These are phyloP conservation scores for Teleiodes luculella DNA, from an alignment of 2,888 invertebrate species.

Conservation along the genomic window DNA sequence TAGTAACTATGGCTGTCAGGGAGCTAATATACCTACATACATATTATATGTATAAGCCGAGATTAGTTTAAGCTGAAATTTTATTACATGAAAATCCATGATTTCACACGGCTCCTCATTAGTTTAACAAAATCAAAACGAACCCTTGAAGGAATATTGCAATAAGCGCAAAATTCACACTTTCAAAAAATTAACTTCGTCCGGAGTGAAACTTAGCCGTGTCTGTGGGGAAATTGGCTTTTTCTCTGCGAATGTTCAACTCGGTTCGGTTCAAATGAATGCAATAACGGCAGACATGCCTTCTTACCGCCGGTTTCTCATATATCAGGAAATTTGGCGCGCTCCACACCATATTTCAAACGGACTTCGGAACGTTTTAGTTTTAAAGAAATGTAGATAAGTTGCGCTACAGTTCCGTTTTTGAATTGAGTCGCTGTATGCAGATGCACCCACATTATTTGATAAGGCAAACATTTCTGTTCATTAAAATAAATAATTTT, in stretches of 20 bases:
- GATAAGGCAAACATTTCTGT: no score
- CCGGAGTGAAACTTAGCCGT: constrained; percentile 15
- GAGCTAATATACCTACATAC: no score
- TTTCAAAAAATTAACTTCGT: constrained; percentile 12
- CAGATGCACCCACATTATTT: no score
- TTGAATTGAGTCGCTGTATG: not conserved
- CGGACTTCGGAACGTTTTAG: not conserved
- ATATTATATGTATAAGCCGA: no score
- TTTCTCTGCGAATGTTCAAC: constrained; percentile 22
- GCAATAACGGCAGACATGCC: constrained; percentile 24
- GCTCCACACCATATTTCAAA: constrained; percentile 7
- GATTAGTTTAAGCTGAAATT: no score
- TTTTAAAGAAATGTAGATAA: not conserved
- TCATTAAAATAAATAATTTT: no score
- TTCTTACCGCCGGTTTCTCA: constrained; percentile 8
- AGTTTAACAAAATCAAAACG: no score
- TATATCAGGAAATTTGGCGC: constrained; percentile 9
- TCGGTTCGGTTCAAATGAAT: constrained; percentile 23
- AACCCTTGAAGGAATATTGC: not conserved
- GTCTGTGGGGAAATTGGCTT: constrained; percentile 31
- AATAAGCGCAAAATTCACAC: constrained; percentile 1
- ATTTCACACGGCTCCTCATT: no score
- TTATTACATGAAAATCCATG: no score
- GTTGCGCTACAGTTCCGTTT: not conserved
- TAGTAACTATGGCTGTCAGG: no score